A percentile compares a stretch with the other conserved stretches of the same genome.
These are phyloP conservation scores for Allolobophora icterica DNA, from an alignment of 2,888 invertebrate genomes.

Conservation along the genomic window DNA sequence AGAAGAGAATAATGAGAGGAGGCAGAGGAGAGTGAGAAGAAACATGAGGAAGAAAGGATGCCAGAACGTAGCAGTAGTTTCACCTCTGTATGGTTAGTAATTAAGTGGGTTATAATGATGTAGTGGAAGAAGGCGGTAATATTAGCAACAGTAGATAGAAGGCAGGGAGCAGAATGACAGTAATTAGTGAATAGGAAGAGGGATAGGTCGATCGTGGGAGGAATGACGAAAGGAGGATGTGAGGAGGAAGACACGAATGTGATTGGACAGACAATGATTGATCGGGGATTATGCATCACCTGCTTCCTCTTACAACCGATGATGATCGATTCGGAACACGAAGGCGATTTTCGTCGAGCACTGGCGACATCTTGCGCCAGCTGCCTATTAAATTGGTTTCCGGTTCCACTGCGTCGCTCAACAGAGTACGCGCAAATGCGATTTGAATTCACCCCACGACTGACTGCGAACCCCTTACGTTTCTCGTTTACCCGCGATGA, in stretches of 20 bases:
- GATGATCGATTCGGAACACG: background rate
- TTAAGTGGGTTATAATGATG: background rate
- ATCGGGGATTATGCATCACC: background rate
- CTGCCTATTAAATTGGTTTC: background rate
- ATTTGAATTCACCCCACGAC: constrained; percentile 6
- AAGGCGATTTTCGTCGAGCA: background rate
- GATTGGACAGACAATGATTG: background rate
- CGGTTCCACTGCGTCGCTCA: background rate
- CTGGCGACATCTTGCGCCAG: background rate
- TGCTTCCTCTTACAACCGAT: background rate
- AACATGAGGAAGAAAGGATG: background rate
- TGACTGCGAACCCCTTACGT: background rate
- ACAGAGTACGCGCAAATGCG: background rate
- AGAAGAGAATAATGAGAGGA: no score
- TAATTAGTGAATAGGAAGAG: background rate
- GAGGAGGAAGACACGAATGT: background rate
- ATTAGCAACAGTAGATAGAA: background rate
- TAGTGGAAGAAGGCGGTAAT: background rate
- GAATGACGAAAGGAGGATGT: constrained; percentile 17
- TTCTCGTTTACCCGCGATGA: background rate
- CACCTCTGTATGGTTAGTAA: background rate
- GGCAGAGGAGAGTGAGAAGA: background rate
- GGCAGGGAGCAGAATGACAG: background rate
- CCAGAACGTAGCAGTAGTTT: background rate
- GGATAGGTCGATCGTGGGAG: background rate